Conservation (phyloP, 2,113 vertebrate genomes). For the Myrmophylax atrothorax region DNA sequence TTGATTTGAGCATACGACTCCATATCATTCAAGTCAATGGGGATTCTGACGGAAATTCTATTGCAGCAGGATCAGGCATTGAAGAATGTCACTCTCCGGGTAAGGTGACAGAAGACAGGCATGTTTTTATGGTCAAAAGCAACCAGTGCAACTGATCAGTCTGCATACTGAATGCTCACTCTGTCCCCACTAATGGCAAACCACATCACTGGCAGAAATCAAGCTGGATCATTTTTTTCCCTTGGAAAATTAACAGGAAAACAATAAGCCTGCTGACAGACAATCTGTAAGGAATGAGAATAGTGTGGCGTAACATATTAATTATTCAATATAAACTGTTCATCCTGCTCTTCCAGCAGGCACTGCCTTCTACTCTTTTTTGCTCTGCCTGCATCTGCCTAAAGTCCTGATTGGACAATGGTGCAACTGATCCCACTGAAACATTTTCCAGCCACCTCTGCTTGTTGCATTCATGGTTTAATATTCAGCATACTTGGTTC, state of each 20-base stretch:
- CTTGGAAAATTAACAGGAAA: not conserved
- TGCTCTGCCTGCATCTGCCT: not conserved
- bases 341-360: not conserved
- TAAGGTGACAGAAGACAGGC: not conserved
- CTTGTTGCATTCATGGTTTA: not conserved
- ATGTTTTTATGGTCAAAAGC: not conserved
- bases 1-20: not conserved
- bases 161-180: not conserved
- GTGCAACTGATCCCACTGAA: not conserved
- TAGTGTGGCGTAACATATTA: not conserved
- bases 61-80: not conserved
- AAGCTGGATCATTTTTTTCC: not conserved
- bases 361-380: not conserved
- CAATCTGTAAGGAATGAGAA: not conserved
- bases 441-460: not conserved
- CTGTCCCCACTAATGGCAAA: not conserved
- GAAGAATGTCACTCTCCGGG: not conserved
- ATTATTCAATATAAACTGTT: slow-evolving; percentile 11
- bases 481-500: not conserved
- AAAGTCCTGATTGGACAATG: not conserved
- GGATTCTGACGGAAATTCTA: not conserved
- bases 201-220: not conserved
- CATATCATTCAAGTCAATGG: not conserved
- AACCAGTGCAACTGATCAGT: not conserved
- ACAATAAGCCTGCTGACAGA: not conserved